Evolutionary conservation across 2,113 vertebrate species (phyloP), one percentile per base, ranked within the genome.

Genomic region (Percina caprodes): DNA sequence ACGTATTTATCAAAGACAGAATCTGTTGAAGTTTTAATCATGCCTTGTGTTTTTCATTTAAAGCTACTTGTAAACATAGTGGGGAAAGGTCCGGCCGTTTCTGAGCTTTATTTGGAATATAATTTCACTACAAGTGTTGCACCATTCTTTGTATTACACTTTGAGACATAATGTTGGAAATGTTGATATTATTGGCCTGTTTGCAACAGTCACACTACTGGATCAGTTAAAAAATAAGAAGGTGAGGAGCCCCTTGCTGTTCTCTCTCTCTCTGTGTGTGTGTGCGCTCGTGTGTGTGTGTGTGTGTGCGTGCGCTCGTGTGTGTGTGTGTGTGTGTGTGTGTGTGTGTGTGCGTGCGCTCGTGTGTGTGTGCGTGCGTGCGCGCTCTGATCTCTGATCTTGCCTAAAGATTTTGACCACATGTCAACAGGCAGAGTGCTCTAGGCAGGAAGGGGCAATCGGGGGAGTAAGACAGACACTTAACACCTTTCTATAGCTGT

Each of bases 1-100:
- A 90, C 92, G 87, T 93, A 93, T 93, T 94, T 89, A 93, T 91
- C 80, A 73, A 91, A 89, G 54, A 89, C 78, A 69, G 84, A 90
- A 74, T 84, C 68, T 59, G 75, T 84, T 74, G 48, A 84, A 63
- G 77, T 88, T 88, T 89, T 77, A 69, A 78, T 88, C 77, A 84
- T 90, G 81, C 74, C 75, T 89, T 88, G 76, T 91, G 14, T 87
- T 90, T 91, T 86, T 91, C 63, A 76, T 86, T 85, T 52, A 30
- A 75, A 87, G 46, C 70, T 68, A 68, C 45, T 79, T 49, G 19
- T 56, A 56, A 55, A 58, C 77, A 59, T 82, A 26, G 39, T 79
- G 45, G 51, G 61, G 55, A 61, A 80, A 54, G 49, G 71, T 72
- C 76, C 46, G 23, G 74, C 52, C 12, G 76, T 86, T 90, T 91